Conservation (phyloP, 37 sponge, comb jelly and placozoan genomes). For the Theonella swinhoei region DNA sequence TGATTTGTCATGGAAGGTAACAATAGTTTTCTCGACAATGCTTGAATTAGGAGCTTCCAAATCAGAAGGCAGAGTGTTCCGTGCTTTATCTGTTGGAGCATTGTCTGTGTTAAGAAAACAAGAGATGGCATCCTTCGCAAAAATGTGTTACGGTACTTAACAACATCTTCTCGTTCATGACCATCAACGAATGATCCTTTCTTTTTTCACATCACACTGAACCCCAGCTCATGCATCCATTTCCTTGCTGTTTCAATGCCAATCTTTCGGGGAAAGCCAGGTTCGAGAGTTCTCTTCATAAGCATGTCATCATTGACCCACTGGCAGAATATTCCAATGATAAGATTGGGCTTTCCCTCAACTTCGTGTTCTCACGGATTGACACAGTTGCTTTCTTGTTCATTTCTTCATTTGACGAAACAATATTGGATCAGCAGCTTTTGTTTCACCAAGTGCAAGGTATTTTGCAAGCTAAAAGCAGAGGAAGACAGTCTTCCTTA, state of each 20-base stretch:
- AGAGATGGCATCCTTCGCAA: slow-evolving; percentile 27
- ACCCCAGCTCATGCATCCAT: slow-evolving; percentile 64
- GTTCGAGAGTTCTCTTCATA: slow-evolving; percentile 35
- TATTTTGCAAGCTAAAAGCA: slow-evolving; percentile 19
- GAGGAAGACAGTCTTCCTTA: too few species aligned
- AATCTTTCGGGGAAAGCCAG: slow-evolving; percentile 53
- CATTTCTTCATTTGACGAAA: slow-evolving; percentile 30
- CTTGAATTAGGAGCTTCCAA: neutral
- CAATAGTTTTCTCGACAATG: slow-evolving; percentile 9
- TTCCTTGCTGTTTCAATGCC: slow-evolving; percentile 39
- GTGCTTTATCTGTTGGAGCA: slow-evolving; percentile 35
- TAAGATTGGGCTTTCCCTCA: slow-evolving; percentile 42
- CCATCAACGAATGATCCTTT: slow-evolving; percentile 52
- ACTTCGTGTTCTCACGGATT: slow-evolving; percentile 12
- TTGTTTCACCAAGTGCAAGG: slow-evolving; percentile 6
- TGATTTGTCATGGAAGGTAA: slow-evolving; percentile 48
- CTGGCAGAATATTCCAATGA: slow-evolving; percentile 31
- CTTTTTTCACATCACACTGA: slow-evolving; percentile 24
- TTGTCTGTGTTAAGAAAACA: slow-evolving; percentile 20
- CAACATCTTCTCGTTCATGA: slow-evolving; percentile 63
- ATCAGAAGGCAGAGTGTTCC: slow-evolving; percentile 6
- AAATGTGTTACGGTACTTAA: slow-evolving; percentile 30
- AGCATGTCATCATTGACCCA: slow-evolving; percentile 55
- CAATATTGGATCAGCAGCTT: slow-evolving; percentile 51
- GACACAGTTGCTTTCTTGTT: slow-evolving; percentile 37